phyloP scores from a whole-genome alignment of 1,140 invertebrate genomes.

The Nasonia longicornis region DNA sequence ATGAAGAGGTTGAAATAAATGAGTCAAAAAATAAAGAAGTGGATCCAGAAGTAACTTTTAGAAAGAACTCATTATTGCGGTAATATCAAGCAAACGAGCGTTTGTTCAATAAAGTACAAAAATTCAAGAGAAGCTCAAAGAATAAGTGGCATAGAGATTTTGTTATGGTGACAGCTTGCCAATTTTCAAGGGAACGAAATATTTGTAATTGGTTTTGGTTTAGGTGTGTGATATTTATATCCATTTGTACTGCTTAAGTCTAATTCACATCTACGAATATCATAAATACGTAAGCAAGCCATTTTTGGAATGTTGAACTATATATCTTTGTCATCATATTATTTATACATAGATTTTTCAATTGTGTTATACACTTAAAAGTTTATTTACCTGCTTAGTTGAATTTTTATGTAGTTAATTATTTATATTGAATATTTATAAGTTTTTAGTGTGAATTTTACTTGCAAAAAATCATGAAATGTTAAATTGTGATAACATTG shows the following conservation, averaged over 20 bases:
- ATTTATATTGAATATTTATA: not conserved
- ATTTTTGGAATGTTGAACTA: not conserved
- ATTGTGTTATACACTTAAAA: conserved; percentile 5
- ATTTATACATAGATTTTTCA: not conserved
- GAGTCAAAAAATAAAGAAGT: conserved; percentile 35
- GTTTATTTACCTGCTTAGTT: not conserved
- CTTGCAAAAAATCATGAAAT: not conserved
- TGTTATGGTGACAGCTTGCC: not conserved
- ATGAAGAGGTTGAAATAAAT: conserved; percentile 45
- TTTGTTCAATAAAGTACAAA: not conserved
- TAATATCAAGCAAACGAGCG: not conserved
- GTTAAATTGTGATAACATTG: not conserved
- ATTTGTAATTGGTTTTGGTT: conserved; percentile 9
- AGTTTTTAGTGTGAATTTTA: not conserved
- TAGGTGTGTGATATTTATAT: conserved; percentile 3
- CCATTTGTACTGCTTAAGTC: not conserved
- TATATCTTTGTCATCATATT: not conserved
- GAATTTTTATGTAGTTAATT: conserved; percentile 2
- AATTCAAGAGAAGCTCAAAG: not conserved
- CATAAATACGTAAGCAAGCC: not conserved
- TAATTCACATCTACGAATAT: not conserved
- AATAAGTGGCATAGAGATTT: not conserved
- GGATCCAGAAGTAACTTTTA: conserved; percentile 33
- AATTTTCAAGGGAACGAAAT: conserved; percentile 44
- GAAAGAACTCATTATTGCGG: conserved; percentile 21